Base-by-base conservation (phyloP, 2,888 invertebrate species). In the Disparrhopalites patrizii region DNA sequence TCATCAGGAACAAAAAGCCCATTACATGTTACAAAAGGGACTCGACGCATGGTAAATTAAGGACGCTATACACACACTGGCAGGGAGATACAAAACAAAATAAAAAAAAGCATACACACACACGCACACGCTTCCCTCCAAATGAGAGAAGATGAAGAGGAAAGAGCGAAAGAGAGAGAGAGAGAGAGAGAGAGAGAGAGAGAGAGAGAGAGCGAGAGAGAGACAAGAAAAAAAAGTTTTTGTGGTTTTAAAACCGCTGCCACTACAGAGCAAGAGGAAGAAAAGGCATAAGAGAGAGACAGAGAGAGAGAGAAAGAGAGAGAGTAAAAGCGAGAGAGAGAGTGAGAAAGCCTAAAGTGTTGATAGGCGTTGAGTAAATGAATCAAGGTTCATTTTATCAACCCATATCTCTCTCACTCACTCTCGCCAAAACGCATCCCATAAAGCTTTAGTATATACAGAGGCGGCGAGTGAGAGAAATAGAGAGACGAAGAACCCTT, bases 331-430 rank as follows among this genome's bases (percentile, higher is more conserved):
- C 20, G 7, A 51, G n/a, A 51, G 27, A 18, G 8, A 10, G 23
- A 51, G 25, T 5, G 4, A 7, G 10, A 55, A 33, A 55, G 20
- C 10, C 33, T n/a, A 51, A n/a, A 51, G 20, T 23, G 51, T 51
- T n/a, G 27, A 54, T 25, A n/a, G n/a, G 25, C 30, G 7, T 20
- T 8, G 20, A 56, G 56, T 36, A 38, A 56, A 56, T 56, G 56
- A 56, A 56, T 56, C 33, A 55, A 33, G 33, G 56, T 38, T 56
- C 56, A 36, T 56, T 56, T 38, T 30, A 30, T 33, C 36, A 33
- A 56, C 25, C 38, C 25, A 25, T n/a, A 10, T 15, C 27, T 15
- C 28, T 18, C n/a, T 28, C 27, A 25, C 28, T 15, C 15, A 28
- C 30, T 18, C 13, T 28, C 15, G 30, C 28, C 28, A 10, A 51